Percentiles rank a stretch among this genome's conserved stretches.
Evolutionary conservation across 2,888 invertebrate species (phyloP).

Genomic region (Rhagonycha lutea): DNA sequence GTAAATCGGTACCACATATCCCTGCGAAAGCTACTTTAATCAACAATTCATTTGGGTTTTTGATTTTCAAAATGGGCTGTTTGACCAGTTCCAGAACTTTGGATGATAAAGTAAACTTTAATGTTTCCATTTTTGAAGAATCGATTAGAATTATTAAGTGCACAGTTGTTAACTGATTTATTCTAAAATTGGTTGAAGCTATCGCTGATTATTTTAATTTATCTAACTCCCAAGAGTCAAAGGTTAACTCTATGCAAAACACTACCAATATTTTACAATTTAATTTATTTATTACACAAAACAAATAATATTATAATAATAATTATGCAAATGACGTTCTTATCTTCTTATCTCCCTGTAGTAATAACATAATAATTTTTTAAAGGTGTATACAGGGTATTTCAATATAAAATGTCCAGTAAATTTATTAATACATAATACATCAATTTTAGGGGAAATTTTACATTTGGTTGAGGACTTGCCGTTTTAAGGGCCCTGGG

Average conservation of each 20-base stretch:
- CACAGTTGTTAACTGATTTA: background rate
- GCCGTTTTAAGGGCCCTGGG: too few species aligned
- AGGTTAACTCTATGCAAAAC: background rate
- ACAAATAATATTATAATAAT: too few species aligned
- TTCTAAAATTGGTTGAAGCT: background rate
- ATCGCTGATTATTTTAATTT: background rate
- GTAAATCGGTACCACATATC: conserved; percentile 75
- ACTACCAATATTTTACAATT: too few species aligned
- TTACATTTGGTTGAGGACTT: too few species aligned
- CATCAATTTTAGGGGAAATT: too few species aligned
- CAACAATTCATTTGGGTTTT: conserved; percentile 63
- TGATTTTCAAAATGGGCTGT: conserved; percentile 57
- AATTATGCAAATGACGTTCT: too few species aligned
- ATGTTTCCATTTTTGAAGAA: conserved; percentile 59
- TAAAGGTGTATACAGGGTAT: too few species aligned
- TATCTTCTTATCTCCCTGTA: too few species aligned
- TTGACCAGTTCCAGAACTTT: conserved; percentile 55
- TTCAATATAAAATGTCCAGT: too few species aligned
- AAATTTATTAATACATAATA: too few species aligned
- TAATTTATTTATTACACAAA: too few species aligned
- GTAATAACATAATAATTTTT: too few species aligned
- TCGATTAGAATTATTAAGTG: background rate
- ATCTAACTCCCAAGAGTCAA: background rate
- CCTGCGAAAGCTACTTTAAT: conserved; percentile 70
- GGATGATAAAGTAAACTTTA: conserved; percentile 59